Percentiles rank a stretch among this genome's conserved stretches.
Evolutionary conservation across 2,888 invertebrate species (phyloP).

Genomic region (Philhelius pedissequus): DNA sequence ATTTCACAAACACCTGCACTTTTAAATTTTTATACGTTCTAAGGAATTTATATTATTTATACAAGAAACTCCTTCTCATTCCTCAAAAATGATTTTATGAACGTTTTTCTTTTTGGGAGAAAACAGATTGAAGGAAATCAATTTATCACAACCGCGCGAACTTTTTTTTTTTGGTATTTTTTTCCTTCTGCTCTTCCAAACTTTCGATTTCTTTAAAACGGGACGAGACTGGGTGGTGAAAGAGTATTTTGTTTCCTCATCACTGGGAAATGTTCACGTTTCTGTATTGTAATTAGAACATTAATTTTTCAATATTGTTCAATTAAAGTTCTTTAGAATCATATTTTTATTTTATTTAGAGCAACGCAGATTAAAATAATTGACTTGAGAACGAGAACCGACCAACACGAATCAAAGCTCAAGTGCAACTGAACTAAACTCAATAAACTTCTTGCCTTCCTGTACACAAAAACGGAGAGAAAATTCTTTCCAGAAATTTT

Average conservation of each 20-base stretch:
- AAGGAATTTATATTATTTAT: constrained; percentile 14
- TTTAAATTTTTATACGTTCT: background rate
- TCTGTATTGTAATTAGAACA: background rate
- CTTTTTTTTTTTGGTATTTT: background rate
- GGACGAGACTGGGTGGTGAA: background rate
- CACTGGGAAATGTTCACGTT: background rate
- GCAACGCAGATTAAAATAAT: background rate
- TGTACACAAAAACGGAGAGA: constrained; percentile 21
- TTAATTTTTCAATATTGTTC: background rate
- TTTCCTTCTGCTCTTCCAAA: constrained; percentile 2
- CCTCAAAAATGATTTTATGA: constrained; percentile 5
- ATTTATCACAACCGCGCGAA: constrained; percentile 48
- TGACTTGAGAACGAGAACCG: constrained; percentile 58
- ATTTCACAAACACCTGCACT: constrained; percentile 52
- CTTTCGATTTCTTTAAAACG: constrained; percentile 41
- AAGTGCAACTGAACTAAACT: constrained; percentile 77
- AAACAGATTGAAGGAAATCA: constrained; percentile 36
- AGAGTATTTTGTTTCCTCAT: background rate
- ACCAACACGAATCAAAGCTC: constrained; percentile 77
- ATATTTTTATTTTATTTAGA: background rate
- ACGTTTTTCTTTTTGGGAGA: constrained; percentile 16
- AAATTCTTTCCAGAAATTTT: constrained; percentile 47
- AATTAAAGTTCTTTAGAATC: background rate
- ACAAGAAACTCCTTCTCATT: constrained; percentile 1
- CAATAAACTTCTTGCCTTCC: constrained; percentile 18